phyloP scores from a whole-genome alignment of 1,140 invertebrate genomes.

The Heliconius nattereri region DNA sequence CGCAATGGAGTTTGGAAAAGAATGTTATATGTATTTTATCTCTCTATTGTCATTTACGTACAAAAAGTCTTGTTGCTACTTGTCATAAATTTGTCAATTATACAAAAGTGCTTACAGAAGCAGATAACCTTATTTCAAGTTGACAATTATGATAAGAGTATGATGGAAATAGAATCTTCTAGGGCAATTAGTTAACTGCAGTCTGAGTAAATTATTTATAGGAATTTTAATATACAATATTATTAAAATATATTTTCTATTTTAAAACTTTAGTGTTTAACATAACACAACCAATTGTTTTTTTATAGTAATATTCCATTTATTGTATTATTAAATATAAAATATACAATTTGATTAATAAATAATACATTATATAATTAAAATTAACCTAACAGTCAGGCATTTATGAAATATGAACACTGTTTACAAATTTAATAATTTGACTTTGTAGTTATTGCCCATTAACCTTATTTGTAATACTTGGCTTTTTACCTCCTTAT shows the following conservation, averaged over 20 bases:
- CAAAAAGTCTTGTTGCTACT: not conserved
- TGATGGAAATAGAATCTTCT: constrained; percentile 7
- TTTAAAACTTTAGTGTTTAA: not conserved
- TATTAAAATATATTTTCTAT: not conserved
- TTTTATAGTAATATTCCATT: no score
- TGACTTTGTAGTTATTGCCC: no score
- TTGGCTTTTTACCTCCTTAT: no score
- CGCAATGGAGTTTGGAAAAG: no score
- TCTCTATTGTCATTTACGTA: not conserved
- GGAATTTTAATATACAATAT: not conserved
- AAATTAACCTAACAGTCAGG: no score
- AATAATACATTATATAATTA: no score
- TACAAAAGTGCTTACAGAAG: constrained; percentile 14
- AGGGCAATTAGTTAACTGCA: not conserved
- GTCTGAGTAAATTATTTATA: not conserved
- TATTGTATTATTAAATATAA: no score
- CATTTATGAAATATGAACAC: no score
- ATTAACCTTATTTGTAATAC: no score
- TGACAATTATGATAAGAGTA: constrained; percentile 23
- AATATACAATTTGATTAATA: no score
- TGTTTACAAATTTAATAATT: no score
- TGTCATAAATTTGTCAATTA: constrained; percentile 24
- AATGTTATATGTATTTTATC: not conserved
- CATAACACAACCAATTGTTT: no score
- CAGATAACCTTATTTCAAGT: constrained; percentile 28